Conservation (phyloP, 2,797 vertebrate species). For the Premnoplex brunnescens region DNA sequence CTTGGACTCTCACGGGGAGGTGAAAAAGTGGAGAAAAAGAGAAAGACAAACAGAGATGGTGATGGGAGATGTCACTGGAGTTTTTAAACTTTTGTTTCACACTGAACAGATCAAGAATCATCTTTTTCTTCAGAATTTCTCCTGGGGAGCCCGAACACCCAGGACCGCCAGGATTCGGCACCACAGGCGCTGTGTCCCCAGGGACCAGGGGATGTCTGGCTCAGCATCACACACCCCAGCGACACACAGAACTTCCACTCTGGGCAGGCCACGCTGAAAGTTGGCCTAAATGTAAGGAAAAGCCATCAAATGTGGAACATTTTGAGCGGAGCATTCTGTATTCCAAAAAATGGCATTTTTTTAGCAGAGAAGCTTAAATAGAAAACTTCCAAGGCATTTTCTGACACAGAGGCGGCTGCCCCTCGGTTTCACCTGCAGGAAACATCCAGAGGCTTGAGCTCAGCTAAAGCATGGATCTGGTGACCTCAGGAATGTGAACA, state of each 20-base stretch:
- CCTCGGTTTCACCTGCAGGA: background rate
- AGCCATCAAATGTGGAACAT: background rate
- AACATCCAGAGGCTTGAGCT: background rate
- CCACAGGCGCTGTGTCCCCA: fast-evolving
- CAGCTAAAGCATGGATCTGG: background rate
- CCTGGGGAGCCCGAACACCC: fast-evolving
- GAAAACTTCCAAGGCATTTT: background rate
- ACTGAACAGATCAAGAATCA: background rate
- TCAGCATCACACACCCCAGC: background rate
- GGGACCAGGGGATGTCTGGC: background rate
- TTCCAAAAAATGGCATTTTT: fast-evolving
- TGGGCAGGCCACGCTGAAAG: fast-evolving
- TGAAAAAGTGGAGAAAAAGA: background rate
- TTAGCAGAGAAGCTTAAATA: background rate
- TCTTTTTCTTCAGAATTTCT: background rate
- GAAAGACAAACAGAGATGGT: background rate
- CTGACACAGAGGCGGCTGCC: background rate
- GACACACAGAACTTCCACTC: background rate
- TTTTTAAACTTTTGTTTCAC: background rate
- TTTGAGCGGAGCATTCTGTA: background rate
- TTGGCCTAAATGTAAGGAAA: background rate
- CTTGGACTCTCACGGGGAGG: background rate
- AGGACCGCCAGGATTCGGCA: fast-evolving
- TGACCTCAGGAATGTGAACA: background rate
- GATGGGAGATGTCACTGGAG: fast-evolving